A percentile compares a stretch with the other conserved stretches of the same genome.
phyloP scores from a whole-genome alignment of 2,113 vertebrate genomes.

The Ceyx margarethae region DNA sequence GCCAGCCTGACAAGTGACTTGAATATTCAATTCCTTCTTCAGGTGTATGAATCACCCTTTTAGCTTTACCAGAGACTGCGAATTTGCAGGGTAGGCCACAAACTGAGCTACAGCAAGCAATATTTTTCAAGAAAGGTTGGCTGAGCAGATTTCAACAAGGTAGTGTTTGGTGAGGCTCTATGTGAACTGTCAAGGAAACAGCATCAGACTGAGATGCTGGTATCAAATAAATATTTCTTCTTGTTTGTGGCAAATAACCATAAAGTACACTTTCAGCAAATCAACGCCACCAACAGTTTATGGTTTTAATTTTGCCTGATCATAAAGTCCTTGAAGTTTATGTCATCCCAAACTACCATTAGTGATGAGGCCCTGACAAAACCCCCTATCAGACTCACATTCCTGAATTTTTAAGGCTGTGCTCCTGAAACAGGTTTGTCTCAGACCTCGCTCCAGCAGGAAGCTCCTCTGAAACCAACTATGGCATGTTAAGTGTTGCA shows the following conservation, averaged over 20 bases:
- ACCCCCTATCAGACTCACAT: background rate
- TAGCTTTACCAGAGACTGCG: background rate
- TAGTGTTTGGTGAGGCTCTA: background rate
- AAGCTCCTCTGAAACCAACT: background rate
- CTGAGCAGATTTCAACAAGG: background rate
- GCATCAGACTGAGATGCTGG: background rate
- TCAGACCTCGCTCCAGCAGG: background rate
- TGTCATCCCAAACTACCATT: background rate
- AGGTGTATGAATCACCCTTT: conserved; percentile 50
- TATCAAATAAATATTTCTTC: background rate
- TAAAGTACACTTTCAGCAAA: background rate
- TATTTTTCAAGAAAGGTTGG: background rate
- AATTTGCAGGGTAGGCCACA: background rate
- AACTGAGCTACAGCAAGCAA: background rate
- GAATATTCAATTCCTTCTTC: conserved; percentile 62
- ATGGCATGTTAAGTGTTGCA: background rate
- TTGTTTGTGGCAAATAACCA: background rate
- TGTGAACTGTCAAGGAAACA: background rate
- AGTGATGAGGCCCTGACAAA: background rate
- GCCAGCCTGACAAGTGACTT: conserved; percentile 67
- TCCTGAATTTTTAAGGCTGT: background rate
- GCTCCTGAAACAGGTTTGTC: background rate
- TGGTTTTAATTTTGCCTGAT: background rate
- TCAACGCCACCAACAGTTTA: background rate
- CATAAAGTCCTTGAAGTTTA: background rate